Evolutionary conservation across 2,797 vertebrate genomes (phyloP).

Genomic region (Argentina silus): DNA sequence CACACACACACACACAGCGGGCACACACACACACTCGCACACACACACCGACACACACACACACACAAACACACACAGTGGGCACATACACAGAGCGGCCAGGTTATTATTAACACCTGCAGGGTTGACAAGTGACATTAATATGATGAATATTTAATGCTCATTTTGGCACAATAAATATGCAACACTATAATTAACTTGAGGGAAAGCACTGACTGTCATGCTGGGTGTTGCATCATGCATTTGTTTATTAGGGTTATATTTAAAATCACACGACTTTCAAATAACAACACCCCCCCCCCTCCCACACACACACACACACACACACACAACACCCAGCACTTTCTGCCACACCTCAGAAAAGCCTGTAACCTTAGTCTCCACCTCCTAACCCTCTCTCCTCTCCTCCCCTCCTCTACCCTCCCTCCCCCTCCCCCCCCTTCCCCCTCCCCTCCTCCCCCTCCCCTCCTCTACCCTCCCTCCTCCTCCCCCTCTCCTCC

Average conservation of each 20-base stretch:
- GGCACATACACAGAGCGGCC: constrained; percentile 21
- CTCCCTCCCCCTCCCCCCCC: not conserved
- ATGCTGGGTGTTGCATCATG: constrained; percentile 14
- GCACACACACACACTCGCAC: constrained; percentile 5
- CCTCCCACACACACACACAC: not conserved
- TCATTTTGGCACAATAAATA: constrained; percentile 64
- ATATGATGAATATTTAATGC: constrained; percentile 71
- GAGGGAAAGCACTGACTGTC: constrained; percentile 43
- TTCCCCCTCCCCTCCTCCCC: not conserved
- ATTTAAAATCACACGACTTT: not conserved
- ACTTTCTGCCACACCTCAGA: no score
- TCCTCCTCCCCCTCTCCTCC: not conserved
- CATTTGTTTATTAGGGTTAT: not conserved
- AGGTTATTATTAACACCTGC: constrained; percentile 67
- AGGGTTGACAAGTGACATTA: constrained; percentile 67
- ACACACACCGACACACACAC: constrained; percentile 12
- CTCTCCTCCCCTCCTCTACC: not conserved
- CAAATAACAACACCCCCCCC: no score
- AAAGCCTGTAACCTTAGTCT: not conserved
- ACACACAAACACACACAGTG: constrained; percentile 22
- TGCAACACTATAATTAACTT: constrained; percentile 57
- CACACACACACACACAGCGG: constrained; percentile 17
- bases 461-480: not conserved
- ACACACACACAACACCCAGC: not conserved
- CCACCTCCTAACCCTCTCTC: not conserved